These are phyloP conservation scores for Epicampocera succincta DNA, from an alignment of 2,888 invertebrate genomes.

Conservation along the genomic window DNA sequence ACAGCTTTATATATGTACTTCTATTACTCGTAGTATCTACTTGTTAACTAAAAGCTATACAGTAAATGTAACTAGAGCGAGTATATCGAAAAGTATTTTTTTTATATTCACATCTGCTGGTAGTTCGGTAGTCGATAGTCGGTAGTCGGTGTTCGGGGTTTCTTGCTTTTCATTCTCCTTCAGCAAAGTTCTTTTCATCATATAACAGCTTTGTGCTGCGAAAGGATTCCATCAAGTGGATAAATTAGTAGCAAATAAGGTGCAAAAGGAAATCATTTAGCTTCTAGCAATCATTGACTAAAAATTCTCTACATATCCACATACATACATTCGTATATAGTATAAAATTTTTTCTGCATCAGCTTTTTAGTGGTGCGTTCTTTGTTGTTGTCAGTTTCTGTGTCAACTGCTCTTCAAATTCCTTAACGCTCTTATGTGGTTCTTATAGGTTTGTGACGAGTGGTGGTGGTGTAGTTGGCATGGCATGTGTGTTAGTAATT, in stretches of 20 bases:
- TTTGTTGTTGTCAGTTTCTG: slow-evolving; percentile 46
- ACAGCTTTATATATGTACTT: no score
- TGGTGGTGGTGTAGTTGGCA: not conserved
- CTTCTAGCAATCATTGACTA: slow-evolving; percentile 57
- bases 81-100: no score
- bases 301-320: slow-evolving; percentile 8
- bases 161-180: not conserved
- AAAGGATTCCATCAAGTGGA: slow-evolving; percentile 67
- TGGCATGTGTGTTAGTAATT: not conserved
- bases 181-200: slow-evolving; percentile 2
- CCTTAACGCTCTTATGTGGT: slow-evolving; percentile 42
- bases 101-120: slow-evolving; percentile 14
- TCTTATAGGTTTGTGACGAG: not conserved
- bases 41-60: no score
- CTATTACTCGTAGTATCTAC: no score
- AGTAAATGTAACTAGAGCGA: no score
- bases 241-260: slow-evolving; percentile 69
- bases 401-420: slow-evolving; percentile 52
- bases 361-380: slow-evolving; percentile 24
- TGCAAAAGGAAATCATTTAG: slow-evolving; percentile 68
- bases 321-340: not conserved
- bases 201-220: slow-evolving; percentile 36
- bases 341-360: not conserved
- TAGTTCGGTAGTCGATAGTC: no score
- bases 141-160: no score